These are phyloP conservation scores for Drosophila paulistorum DNA, from an alignment of 1,140 invertebrate species.

Conservation along the genomic window DNA sequence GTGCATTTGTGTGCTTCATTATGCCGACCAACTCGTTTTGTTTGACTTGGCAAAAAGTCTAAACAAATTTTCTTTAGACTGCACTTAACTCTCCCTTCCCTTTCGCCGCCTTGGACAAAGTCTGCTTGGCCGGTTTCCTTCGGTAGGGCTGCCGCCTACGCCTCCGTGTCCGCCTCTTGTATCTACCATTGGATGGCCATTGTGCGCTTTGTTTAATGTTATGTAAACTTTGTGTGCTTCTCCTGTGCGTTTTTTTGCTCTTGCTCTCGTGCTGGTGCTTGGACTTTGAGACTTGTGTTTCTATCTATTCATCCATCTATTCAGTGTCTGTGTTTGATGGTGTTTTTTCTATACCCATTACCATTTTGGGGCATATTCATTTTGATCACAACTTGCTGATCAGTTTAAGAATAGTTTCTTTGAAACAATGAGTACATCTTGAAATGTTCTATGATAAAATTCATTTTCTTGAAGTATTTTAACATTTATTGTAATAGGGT, in stretches of 20 bases:
- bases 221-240: slow-evolving; percentile 71
- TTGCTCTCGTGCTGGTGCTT: slow-evolving; percentile 30
- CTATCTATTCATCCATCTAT: slow-evolving; percentile 78
- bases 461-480: no score
- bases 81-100: slow-evolving; percentile 55
- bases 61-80: slow-evolving; percentile 71
- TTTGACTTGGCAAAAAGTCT: slow-evolving; percentile 76
- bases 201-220: slow-evolving; percentile 81
- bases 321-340: slow-evolving; percentile 41
- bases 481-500: not conserved
- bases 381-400: not conserved
- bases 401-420: no score
- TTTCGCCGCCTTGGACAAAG: slow-evolving; percentile 3
- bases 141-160: not conserved
- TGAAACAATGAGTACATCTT: no score
- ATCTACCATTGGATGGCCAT: slow-evolving; percentile 37
- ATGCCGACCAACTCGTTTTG: slow-evolving; percentile 73
- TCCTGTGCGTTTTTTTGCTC: slow-evolving; percentile 22
- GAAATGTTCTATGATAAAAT: no score
- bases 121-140: slow-evolving; percentile 20
- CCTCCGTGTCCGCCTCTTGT: not conserved
- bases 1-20: slow-evolving; percentile 76
- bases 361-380: not conserved
- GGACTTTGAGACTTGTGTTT: slow-evolving; percentile 58
- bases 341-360: slow-evolving; percentile 26